These are phyloP conservation scores for Ammodytes dubius DNA, from an alignment of 2,113 vertebrate genomes.

Conservation along the genomic window DNA sequence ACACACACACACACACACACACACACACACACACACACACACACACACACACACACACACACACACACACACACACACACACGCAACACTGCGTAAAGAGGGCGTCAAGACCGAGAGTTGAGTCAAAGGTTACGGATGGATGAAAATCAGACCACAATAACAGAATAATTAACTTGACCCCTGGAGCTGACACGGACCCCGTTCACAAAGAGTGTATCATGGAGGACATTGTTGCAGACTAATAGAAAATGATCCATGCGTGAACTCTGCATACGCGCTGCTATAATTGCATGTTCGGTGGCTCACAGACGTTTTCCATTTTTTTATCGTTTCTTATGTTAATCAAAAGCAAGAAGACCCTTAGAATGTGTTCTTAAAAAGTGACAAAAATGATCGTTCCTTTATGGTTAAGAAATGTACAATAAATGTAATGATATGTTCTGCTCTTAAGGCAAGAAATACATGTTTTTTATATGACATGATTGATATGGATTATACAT, in stretches of 20 bases:
- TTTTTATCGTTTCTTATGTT: background rate
- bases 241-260: slow-evolving; percentile 61
- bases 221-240: slow-evolving; percentile 46
- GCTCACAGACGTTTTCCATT: background rate
- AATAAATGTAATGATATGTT: background rate
- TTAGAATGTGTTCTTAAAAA: background rate
- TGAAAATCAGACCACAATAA: slow-evolving; percentile 49
- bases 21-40: background rate
- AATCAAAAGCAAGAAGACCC: background rate
- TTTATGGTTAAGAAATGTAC: background rate
- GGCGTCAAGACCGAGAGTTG: slow-evolving; percentile 18
- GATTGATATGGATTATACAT: slow-evolving; percentile 23
- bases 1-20: background rate
- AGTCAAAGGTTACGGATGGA: slow-evolving; percentile 58
- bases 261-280: slow-evolving; percentile 42
- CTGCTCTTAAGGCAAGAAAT: background rate
- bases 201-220: slow-evolving; percentile 34
- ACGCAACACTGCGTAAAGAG: background rate
- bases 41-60: background rate
- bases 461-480: background rate
- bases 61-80: background rate
- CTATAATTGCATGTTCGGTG: slow-evolving; percentile 38
- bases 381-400: background rate
- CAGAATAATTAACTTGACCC: slow-evolving; percentile 62
- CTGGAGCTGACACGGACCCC: slow-evolving; percentile 23